Percentiles rank a stretch among this genome's conserved stretches.
Evolutionary conservation across 2,797 vertebrate species (phyloP).

Genomic region (Odontamblyopus lacepedii): DNA sequence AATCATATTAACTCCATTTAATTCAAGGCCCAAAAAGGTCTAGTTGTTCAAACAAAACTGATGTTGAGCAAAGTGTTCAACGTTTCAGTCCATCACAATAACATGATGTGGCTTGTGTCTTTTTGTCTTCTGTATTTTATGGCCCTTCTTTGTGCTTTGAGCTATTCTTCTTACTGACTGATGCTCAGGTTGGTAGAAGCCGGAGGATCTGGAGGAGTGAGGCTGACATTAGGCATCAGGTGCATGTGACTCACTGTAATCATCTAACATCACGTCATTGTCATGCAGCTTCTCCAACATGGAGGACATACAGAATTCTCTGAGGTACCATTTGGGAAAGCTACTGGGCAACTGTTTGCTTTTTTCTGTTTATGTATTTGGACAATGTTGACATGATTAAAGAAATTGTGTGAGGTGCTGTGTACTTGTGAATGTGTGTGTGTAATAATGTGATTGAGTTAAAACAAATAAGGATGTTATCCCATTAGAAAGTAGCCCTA

Average conservation of each 20-base stretch:
- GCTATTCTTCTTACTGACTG: constrained; percentile 9
- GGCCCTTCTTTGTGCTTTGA: background rate
- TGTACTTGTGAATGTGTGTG: constrained; percentile 26
- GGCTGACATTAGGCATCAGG: constrained; percentile 5
- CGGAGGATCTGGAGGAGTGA: background rate
- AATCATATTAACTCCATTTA: no score
- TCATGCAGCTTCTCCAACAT: constrained; percentile 10
- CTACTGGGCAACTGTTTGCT: background rate
- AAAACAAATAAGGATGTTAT: constrained; percentile 56
- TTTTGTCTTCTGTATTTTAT: constrained; percentile 4
- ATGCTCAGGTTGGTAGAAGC: constrained; percentile 8
- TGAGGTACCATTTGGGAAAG: background rate
- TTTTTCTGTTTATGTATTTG: background rate
- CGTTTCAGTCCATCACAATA: background rate
- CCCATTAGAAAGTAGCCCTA: constrained; percentile 52
- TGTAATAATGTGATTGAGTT: constrained; percentile 47
- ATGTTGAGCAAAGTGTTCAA: background rate
- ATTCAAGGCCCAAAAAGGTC: background rate
- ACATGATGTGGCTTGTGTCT: no score
- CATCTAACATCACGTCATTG: constrained; percentile 4
- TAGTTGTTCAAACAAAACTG: background rate
- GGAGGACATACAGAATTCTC: constrained; percentile 8
- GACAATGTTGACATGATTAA: background rate
- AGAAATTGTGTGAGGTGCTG: constrained; percentile 4
- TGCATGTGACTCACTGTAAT: constrained; percentile 21